Percentiles rank a stretch among this genome's conserved stretches.
These are phyloP conservation scores for Atta colombica DNA, from an alignment of 1,140 invertebrate genomes.

Conservation along the genomic window DNA sequence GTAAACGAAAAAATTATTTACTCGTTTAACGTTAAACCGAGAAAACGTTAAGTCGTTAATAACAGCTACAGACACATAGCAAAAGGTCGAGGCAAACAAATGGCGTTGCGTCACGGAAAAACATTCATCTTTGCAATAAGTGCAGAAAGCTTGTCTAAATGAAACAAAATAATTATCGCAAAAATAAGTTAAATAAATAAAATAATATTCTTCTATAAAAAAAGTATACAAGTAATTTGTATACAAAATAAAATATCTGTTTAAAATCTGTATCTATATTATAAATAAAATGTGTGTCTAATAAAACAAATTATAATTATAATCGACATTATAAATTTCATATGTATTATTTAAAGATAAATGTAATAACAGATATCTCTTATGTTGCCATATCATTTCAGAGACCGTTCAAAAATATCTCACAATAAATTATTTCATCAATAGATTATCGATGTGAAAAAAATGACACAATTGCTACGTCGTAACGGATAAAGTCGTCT, in stretches of 20 bases:
- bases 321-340: background rate
- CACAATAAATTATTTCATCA: background rate
- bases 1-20: slow-evolving; percentile 43
- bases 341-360: background rate
- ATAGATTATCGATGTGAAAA: background rate
- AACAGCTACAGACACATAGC: slow-evolving; percentile 35
- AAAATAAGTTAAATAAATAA: slow-evolving; percentile 2
- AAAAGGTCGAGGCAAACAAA: slow-evolving; percentile 49
- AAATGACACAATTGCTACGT: slow-evolving; percentile 15
- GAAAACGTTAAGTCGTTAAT: slow-evolving; percentile 49
- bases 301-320: background rate
- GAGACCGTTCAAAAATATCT: background rate
- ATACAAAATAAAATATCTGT: background rate
- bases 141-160: background rate
- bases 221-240: background rate
- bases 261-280: too few species aligned
- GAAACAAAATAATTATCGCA: slow-evolving; percentile 19
- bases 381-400: background rate
- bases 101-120: slow-evolving; percentile 35
- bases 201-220: background rate
- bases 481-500: slow-evolving; percentile 18
- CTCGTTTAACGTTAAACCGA: slow-evolving; percentile 16
- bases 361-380: background rate
- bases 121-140: slow-evolving; percentile 9
- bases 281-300: background rate